A percentile compares a stretch with the other conserved stretches of the same genome.
phyloP scores from a whole-genome alignment of 2,888 invertebrate species.

The Orgyia antiqua region DNA sequence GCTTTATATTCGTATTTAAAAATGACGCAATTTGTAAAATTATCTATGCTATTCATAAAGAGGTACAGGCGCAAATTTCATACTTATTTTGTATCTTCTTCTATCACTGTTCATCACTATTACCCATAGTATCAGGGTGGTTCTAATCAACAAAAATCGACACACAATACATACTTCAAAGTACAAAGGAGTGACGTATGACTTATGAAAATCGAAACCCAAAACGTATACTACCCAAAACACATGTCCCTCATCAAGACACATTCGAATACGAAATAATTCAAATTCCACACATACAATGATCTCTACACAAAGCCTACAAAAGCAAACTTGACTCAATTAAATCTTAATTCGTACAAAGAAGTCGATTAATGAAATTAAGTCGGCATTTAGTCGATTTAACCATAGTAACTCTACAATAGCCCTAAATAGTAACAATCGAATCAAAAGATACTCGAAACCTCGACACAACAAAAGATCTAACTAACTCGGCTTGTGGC shows the following conservation, averaged over 20 bases:
- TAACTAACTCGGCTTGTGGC: constrained; percentile 68
- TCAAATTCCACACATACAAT: constrained; percentile 59
- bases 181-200: too few species aligned
- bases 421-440: constrained; percentile 73
- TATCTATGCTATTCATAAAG: too few species aligned
- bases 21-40: too few species aligned
- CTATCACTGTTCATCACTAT: too few species aligned
- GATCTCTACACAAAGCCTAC: constrained; percentile 45
- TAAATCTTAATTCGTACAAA: constrained; percentile 77
- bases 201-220: constrained; percentile 33
- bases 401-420: constrained; percentile 65
- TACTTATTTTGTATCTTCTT: too few species aligned
- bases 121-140: too few species aligned
- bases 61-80: too few species aligned
- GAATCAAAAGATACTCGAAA: constrained; percentile 62
- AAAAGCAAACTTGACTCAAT: constrained; percentile 68
- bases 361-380: constrained; percentile 76
- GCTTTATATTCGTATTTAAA: too few species aligned
- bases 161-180: too few species aligned
- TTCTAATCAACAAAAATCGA: too few species aligned
- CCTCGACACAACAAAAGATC: constrained; percentile 64
- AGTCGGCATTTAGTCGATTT: constrained; percentile 74
- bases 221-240: constrained; percentile 53
- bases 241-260: constrained; percentile 63
- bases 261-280: constrained; percentile 46